A percentile compares a stretch with the other conserved stretches of the same genome.
Evolutionary conservation across 1,140 invertebrate genomes (phyloP).

Genomic region (Holotrichia oblita): DNA sequence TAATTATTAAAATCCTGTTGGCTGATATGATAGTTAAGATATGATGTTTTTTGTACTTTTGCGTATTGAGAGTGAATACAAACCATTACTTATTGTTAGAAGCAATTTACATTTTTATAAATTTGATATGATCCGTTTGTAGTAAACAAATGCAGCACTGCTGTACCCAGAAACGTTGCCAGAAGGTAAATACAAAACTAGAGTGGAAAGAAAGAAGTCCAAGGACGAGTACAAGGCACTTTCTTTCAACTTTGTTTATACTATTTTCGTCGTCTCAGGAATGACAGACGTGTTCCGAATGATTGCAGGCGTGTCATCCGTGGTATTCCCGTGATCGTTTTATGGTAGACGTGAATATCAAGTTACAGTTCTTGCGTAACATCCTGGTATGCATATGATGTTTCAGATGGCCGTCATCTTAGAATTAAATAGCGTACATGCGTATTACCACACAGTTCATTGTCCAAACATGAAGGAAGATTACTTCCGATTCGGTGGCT

Average conservation of each 20-base stretch:
- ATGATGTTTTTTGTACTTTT: no score
- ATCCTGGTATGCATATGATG: conserved; percentile 1
- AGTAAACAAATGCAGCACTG: not conserved
- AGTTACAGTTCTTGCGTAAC: conserved; percentile 28
- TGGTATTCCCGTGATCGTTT: conserved; percentile 27
- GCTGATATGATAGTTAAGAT: no score
- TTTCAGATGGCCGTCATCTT: not conserved
- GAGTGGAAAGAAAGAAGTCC: conserved; percentile 17
- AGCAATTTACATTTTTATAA: no score
- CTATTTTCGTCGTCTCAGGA: conserved; percentile 9
- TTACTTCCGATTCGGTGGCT: conserved; percentile 21
- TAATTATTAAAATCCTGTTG: no score
- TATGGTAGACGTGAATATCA: conserved; percentile 23
- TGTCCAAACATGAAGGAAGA: conserved; percentile 16
- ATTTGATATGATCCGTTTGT: not conserved
- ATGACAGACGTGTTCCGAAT: conserved; percentile 12
- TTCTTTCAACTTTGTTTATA: conserved; percentile 23
- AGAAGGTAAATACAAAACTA: conserved; percentile 1
- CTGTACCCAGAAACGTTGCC: no score
- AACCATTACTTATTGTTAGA: no score
- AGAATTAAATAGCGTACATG: not conserved
- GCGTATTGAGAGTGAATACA: no score
- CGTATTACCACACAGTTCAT: not conserved
- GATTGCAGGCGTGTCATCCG: conserved; percentile 16
- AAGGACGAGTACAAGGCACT: conserved; percentile 15